phyloP scores from a whole-genome alignment of 2,888 invertebrate species.

The Drosophila imparisetae region DNA sequence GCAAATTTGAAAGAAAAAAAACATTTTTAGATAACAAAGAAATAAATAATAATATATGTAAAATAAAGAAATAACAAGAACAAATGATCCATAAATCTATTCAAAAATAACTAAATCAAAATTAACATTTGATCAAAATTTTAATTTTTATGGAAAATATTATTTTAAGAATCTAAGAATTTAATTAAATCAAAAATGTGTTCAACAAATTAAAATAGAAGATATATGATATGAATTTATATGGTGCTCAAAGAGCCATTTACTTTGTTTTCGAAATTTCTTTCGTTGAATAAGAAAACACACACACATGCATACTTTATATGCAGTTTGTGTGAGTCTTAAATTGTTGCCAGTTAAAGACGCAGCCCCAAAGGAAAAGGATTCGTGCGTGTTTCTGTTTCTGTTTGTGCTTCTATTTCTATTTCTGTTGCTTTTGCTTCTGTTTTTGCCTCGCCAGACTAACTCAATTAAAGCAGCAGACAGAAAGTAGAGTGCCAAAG shows the following conservation, averaged over 20 bases:
- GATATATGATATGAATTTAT: background rate
- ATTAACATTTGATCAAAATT: background rate
- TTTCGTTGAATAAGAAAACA: background rate
- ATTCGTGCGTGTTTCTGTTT: conserved; percentile 38
- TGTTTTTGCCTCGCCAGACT: conserved; percentile 65
- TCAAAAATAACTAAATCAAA: background rate
- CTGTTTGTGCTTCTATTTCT: conserved; percentile 27
- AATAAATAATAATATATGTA: background rate
- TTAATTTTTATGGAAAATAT: background rate
- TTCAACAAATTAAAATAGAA: background rate
- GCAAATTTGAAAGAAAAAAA: background rate
- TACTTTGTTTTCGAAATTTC: background rate
- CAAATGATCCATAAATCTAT: too few relatives aligned
- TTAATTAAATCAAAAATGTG: background rate
- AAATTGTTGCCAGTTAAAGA: conserved; percentile 36
- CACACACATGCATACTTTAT: background rate
- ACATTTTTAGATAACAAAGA: background rate
- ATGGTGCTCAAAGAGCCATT: background rate
- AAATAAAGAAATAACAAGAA: background rate
- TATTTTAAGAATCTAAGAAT: background rate
- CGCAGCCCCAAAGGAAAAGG: conserved; percentile 10
- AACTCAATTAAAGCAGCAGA: conserved; percentile 76
- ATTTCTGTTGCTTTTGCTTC: conserved; percentile 28
- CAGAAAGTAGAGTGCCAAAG: conserved; percentile 69
- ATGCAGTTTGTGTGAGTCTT: conserved; percentile 11